Evolutionary conservation across 2,888 invertebrate genomes (phyloP).

Genomic region (Pachymerium ferrugineum): DNA sequence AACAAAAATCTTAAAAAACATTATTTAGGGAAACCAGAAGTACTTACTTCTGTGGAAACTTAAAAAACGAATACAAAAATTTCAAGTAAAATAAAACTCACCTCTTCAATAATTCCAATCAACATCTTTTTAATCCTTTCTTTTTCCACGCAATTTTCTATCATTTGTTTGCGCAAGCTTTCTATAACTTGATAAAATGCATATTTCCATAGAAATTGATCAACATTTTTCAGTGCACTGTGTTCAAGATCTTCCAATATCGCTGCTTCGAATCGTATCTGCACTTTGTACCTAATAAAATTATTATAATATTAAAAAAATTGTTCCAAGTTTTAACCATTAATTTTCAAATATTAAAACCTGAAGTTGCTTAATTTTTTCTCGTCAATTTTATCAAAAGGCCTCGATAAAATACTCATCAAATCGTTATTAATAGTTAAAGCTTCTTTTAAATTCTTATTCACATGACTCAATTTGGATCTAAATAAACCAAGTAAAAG

Average conservation of each 20-base stretch:
- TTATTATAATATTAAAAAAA: neutral
- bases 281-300: conserved; percentile 43
- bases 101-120: conserved; percentile 67
- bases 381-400: neutral
- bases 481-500: neutral
- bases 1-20: too few relatives aligned
- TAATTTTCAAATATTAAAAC: neutral
- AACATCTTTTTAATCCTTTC: conserved; percentile 61
- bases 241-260: conserved; percentile 71
- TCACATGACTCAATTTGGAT: neutral
- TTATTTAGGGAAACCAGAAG: too few relatives aligned
- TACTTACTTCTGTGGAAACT: neutral
- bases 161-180: conserved; percentile 64
- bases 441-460: neutral
- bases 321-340: neutral
- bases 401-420: neutral
- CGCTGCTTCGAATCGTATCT: conserved; percentile 44
- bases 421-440: neutral
- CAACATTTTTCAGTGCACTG: conserved; percentile 78
- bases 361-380: neutral
- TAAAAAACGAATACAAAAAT: neutral
- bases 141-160: conserved; percentile 58
- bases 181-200: conserved; percentile 73
- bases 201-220: conserved; percentile 86
- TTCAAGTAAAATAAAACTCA: conserved; percentile 40